phyloP scores from a whole-genome alignment of 2,888 invertebrate species.

The Osmoderma eremita region DNA sequence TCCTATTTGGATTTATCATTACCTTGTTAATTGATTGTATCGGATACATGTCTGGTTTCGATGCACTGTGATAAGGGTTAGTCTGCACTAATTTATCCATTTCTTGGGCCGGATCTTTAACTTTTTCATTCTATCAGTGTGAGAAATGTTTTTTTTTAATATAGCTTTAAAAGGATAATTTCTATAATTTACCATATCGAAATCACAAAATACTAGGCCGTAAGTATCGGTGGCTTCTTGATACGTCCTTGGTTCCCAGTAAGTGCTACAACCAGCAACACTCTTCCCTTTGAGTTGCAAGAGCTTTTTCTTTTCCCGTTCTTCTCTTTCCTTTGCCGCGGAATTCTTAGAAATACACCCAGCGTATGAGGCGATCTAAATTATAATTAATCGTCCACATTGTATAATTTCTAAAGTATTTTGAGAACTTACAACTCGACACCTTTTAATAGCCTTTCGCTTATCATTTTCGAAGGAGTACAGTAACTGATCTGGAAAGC shows the following conservation, averaged over 20 bases:
- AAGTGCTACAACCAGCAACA: slow-evolving; percentile 1
- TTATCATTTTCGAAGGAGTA: slow-evolving; percentile 39
- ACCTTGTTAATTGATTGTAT: slow-evolving; percentile 59
- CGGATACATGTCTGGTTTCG: slow-evolving; percentile 55
- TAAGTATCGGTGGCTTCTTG: slow-evolving; percentile 64
- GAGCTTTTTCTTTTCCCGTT: neutral
- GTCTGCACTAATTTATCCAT: slow-evolving; percentile 40
- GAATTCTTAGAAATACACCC: slow-evolving; percentile 31
- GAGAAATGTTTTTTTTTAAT: neutral
- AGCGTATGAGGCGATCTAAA: slow-evolving; percentile 37
- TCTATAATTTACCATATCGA: slow-evolving; percentile 32
- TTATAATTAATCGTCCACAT: neutral
- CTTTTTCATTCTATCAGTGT: slow-evolving; percentile 6
- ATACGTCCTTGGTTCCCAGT: slow-evolving; percentile 62
- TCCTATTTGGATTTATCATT: slow-evolving; percentile 63
- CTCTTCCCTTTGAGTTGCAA: neutral
- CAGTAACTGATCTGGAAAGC: slow-evolving; percentile 55
- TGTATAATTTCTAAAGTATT: neutral
- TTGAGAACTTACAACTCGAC: slow-evolving; percentile 32
- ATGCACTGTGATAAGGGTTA: slow-evolving; percentile 40
- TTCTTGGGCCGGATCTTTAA: slow-evolving; percentile 39
- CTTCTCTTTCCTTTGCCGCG: neutral
- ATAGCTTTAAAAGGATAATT: slow-evolving; percentile 2
- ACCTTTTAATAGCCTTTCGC: slow-evolving; percentile 21
- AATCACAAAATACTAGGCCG: slow-evolving; percentile 64